phyloP scores from a whole-genome alignment of 2,888 invertebrate genomes.

The Ennomos quercinarius region DNA sequence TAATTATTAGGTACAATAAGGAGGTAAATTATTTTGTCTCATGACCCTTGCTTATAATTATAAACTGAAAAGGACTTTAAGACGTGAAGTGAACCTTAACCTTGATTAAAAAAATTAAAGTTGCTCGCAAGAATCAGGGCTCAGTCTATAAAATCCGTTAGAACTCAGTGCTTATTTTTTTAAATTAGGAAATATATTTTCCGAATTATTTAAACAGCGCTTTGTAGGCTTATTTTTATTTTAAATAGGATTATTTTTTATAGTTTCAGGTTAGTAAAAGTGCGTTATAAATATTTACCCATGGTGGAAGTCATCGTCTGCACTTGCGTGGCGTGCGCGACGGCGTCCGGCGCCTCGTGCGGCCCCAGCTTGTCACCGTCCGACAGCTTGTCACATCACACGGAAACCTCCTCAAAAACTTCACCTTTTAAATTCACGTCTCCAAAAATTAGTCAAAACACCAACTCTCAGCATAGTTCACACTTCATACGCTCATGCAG shows the following conservation, averaged over 20 bases:
- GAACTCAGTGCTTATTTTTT: no score
- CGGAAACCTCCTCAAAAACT: constrained; percentile 69
- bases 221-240: background rate
- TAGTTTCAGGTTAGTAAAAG: constrained; percentile 7
- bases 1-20: no score
- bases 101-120: no score
- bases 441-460: constrained; percentile 71
- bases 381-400: constrained; percentile 82
- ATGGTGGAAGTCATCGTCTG: constrained; percentile 84
- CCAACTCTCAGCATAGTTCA: constrained; percentile 76
- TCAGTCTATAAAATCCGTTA: no score
- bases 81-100: no score
- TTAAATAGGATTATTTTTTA: background rate
- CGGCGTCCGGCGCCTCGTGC: constrained; percentile 76
- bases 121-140: no score
- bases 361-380: constrained; percentile 76
- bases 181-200: no score
- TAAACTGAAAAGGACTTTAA: no score
- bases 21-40: no score
- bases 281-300: constrained; percentile 69
- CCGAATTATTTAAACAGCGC: background rate
- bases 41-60: no score
- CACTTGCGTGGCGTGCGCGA: constrained; percentile 71
- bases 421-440: constrained; percentile 81
- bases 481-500: constrained; percentile 68